Conservation (phyloP, 1,140 invertebrate genomes). For the Maconellicoccus hirsutus region DNA sequence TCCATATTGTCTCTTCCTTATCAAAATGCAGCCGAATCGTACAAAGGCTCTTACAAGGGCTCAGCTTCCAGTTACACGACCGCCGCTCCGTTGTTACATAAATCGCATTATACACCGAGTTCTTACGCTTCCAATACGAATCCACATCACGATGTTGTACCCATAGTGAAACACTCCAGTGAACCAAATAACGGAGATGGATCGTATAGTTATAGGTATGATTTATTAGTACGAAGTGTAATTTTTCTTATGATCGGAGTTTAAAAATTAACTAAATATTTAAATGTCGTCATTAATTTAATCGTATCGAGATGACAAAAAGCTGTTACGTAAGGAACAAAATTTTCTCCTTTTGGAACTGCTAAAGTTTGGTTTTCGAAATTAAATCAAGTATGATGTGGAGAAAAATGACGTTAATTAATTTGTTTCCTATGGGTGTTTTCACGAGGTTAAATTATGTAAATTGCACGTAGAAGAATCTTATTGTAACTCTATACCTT, state of each 20-base stretch:
- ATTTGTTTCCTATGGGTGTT: too few relatives aligned
- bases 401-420: too few relatives aligned
- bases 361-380: too few relatives aligned
- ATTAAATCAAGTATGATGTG: too few relatives aligned
- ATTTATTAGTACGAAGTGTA: neutral
- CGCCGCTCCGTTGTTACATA: neutral
- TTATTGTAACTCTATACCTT: too few relatives aligned
- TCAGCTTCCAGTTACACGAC: neutral
- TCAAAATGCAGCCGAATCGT: neutral
- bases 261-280: neutral
- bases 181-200: conserved; percentile 31
- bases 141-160: conserved; percentile 26
- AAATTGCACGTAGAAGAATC: too few relatives aligned
- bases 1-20: neutral
- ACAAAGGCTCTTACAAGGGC: neutral
- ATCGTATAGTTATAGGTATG: conserved; percentile 29
- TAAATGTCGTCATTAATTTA: too few relatives aligned
- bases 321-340: too few relatives aligned
- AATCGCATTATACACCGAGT: neutral
- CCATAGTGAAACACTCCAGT: conserved; percentile 30
- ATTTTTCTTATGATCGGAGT: neutral
- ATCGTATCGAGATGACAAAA: too few relatives aligned
- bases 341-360: too few relatives aligned
- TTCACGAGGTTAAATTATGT: too few relatives aligned
- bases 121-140: neutral